Base-by-base conservation (phyloP, 2,888 invertebrate genomes). In the Brenthis daphne region DNA sequence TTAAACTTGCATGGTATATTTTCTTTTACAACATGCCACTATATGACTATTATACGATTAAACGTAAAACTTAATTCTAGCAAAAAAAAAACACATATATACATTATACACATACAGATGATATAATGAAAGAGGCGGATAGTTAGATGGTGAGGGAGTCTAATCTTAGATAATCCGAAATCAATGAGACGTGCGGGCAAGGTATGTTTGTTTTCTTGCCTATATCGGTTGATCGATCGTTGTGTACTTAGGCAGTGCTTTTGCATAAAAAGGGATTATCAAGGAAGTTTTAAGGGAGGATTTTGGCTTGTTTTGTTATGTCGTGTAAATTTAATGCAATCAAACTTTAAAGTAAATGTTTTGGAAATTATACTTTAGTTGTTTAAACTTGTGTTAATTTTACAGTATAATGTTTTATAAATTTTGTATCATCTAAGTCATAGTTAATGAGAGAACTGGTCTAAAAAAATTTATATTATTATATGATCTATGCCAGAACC, bases 121-220 rank as follows among this genome's bases (percentile, higher is more conserved):
- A 74, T 76, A 78, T 77, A 79, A 81, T 80, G 82, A 82, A 82
- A 80, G 73, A 73, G 73, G 75, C 72, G 69, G 71, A 74, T 50
- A 60, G 50, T 74, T 76, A 76, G 75, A 74, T 84, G 82, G 80
- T 80, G 80, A 79, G 79, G 76, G 79, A 80, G 80, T 82, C 84
- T 86, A 86, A 88, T 88, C 63, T 63, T 63, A 84, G 85, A 85
- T 87, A 87, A 86, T 82, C 86, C 86, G 78, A 78, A 85, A 83
- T 84, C 87, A 86, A 87, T 87, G 86, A 82, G 82, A 79, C 80
- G 82, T 77, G 80, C 74, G 69, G 68, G 65, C 72, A 71, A 73
- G 77, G 75, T 72, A 68, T 73, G 75, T 75, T 75, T 75, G 73
- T 75, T 73, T 70, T 71, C 72, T 70, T 69, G 75, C 74, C 70